Conservation (phyloP, 2,888 invertebrate species). For the Cephus runcator region DNA sequence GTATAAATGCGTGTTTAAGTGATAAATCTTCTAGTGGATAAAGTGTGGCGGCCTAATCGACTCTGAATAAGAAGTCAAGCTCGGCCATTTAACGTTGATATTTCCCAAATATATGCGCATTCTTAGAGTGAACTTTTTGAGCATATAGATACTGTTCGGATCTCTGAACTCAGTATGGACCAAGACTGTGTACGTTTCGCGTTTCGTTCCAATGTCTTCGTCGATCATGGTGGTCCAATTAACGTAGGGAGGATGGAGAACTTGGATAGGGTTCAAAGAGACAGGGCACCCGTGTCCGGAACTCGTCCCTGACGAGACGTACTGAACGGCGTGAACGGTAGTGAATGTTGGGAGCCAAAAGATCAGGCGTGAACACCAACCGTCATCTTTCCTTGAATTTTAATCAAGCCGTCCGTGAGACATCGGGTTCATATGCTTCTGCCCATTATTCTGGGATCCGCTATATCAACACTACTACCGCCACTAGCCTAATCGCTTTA, state of each 20-base stretch:
- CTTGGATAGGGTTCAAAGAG: background rate
- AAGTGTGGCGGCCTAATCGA: background rate
- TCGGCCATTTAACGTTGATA: constrained; percentile 29
- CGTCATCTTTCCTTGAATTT: constrained; percentile 48
- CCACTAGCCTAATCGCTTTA: constrained; percentile 24
- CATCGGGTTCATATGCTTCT: constrained; percentile 7
- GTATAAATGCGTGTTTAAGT: constrained; percentile 49
- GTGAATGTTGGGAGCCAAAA: background rate
- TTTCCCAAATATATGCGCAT: constrained; percentile 8
- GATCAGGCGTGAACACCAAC: constrained; percentile 24
- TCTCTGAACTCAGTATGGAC: background rate
- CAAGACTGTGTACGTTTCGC: background rate
- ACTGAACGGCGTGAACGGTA: background rate
- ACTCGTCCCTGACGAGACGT: constrained; percentile 1
- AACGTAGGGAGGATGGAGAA: background rate
- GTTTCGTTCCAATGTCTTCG: background rate
- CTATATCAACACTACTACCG: constrained; percentile 15
- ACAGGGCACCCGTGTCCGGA: background rate
- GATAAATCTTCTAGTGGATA: constrained; percentile 42
- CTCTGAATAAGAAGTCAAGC: background rate
- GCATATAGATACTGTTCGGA: background rate
- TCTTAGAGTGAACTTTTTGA: background rate
- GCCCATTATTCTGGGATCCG: constrained; percentile 13
- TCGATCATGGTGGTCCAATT: background rate
- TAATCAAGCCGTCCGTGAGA: constrained; percentile 35